A percentile compares a stretch with the other conserved stretches of the same genome.
These are phyloP conservation scores for Tauraco hartlaubi DNA, from an alignment of 2,797 vertebrate genomes.

Conservation along the genomic window DNA sequence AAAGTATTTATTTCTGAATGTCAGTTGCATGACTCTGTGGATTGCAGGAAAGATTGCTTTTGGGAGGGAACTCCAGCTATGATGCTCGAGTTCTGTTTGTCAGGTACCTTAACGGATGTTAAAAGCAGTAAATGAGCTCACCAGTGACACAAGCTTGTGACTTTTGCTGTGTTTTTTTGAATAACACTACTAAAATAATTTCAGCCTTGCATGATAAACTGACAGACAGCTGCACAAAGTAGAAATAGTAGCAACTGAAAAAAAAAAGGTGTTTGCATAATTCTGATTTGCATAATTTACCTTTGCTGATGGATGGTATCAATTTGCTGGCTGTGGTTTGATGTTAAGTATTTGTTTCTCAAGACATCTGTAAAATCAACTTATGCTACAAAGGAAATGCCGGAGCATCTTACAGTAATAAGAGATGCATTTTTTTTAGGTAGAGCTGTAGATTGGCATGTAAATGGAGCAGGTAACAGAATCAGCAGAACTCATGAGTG, in stretches of 20 bases:
- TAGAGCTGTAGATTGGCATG: background rate
- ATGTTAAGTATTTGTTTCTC: background rate
- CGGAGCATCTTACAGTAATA: background rate
- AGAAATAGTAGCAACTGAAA: background rate
- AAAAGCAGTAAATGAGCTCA: background rate
- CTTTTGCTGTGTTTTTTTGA: background rate
- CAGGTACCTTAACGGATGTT: background rate
- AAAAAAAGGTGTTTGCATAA: constrained; percentile 31
- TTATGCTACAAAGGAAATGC: background rate
- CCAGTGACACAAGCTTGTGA: background rate
- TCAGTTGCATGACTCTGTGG: background rate
- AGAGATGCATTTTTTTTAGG: background rate
- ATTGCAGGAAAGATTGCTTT: constrained; percentile 13
- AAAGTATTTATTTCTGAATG: background rate
- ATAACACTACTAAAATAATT: background rate
- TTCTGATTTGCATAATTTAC: constrained; percentile 49
- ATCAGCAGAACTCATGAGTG: constrained; percentile 14
- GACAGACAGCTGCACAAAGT: background rate
- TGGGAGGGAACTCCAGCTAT: background rate
- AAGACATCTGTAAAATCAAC: background rate
- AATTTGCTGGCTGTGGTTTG: background rate
- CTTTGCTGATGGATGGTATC: constrained; percentile 18
- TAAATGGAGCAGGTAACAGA: constrained; percentile 47
- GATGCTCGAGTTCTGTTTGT: background rate
- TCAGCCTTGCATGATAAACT: background rate